Percentiles rank a stretch among this genome's conserved stretches.
phyloP scores from a whole-genome alignment of 2,888 invertebrate genomes.

The Thera britannica region DNA sequence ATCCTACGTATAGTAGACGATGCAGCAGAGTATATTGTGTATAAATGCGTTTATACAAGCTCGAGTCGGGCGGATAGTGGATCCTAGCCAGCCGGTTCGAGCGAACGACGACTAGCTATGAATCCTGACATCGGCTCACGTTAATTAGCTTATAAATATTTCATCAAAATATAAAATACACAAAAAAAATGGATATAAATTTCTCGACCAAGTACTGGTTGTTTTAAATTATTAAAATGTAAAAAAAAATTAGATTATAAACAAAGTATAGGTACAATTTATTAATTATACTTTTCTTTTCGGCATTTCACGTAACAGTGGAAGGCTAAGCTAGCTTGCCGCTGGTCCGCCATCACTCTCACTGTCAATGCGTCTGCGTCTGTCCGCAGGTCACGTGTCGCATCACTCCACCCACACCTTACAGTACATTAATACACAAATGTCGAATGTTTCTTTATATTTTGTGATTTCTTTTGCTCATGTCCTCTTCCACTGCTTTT shows the following conservation, averaged over 20 bases:
- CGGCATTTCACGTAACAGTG: conserved; percentile 80
- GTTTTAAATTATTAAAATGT: conserved; percentile 86
- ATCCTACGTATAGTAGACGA: conserved; percentile 57
- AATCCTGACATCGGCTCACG: conserved; percentile 85
- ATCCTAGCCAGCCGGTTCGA: conserved; percentile 77
- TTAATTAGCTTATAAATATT: conserved; percentile 85
- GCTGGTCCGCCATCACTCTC: conserved; percentile 62
- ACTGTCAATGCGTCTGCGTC: conserved; percentile 36
- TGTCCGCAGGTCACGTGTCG: conserved; percentile 39
- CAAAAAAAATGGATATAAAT: conserved; percentile 85
- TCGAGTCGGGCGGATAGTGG: conserved; percentile 68
- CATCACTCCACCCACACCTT: conserved; percentile 54
- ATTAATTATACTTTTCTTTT: conserved; percentile 84
- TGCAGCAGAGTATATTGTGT: conserved; percentile 78
- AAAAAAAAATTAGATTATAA: conserved; percentile 85
- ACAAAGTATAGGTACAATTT: conserved; percentile 85
- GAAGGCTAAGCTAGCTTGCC: conserved; percentile 66
- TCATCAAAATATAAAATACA: conserved; percentile 85
- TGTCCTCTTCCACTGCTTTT: conserved; percentile 82
- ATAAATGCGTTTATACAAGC: conserved; percentile 79
- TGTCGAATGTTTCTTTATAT: conserved; percentile 70
- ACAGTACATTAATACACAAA: conserved; percentile 48
- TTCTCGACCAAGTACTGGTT: conserved; percentile 84
- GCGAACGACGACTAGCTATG: conserved; percentile 85
- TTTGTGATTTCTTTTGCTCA: conserved; percentile 82